Percentiles rank a stretch among this genome's conserved stretches.
Evolutionary conservation across 1,140 invertebrate species (phyloP).

Genomic region (Wiebesia pumilae): DNA sequence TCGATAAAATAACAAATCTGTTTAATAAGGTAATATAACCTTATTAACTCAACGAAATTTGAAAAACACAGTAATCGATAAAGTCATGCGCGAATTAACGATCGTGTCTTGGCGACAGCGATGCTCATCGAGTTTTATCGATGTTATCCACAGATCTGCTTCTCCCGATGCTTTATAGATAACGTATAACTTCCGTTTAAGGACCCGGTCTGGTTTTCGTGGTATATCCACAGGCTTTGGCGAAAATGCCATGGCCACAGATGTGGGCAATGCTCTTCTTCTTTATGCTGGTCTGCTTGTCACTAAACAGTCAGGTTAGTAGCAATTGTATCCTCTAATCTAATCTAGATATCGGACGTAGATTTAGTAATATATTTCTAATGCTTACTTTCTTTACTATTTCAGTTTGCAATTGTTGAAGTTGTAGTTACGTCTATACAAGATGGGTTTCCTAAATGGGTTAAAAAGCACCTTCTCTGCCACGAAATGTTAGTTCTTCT

Average conservation of each 20-base stretch:
- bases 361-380: background rate
- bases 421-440: conserved; percentile 94
- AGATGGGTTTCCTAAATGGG: conserved; percentile 91
- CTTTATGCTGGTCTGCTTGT: conserved; percentile 91
- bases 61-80: background rate
- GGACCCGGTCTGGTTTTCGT: conserved; percentile 92
- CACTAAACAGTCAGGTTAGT: conserved; percentile 91
- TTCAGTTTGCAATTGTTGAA: conserved; percentile 91
- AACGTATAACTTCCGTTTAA: conserved; percentile 74
- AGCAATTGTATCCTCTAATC: background rate
- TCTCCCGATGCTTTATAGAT: conserved; percentile 63
- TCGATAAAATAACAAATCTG: too few species aligned
- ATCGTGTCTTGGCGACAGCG: conserved; percentile 40
- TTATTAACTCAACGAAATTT: too few species aligned
- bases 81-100: conserved; percentile 11
- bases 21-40: too few species aligned
- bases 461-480: conserved; percentile 86
- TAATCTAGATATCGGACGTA: too few species aligned
- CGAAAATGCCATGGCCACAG: conserved; percentile 90
- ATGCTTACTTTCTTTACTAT: background rate
- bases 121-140: conserved; percentile 53
- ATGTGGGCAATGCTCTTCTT: conserved; percentile 93
- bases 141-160: conserved; percentile 60
- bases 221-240: conserved; percentile 91
- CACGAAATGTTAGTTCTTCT: conserved; percentile 91